Evolutionary conservation across 2,888 invertebrate species (phyloP), one percentile per base, ranked within the genome.

Genomic region (Diadegma fenestrale): DNA sequence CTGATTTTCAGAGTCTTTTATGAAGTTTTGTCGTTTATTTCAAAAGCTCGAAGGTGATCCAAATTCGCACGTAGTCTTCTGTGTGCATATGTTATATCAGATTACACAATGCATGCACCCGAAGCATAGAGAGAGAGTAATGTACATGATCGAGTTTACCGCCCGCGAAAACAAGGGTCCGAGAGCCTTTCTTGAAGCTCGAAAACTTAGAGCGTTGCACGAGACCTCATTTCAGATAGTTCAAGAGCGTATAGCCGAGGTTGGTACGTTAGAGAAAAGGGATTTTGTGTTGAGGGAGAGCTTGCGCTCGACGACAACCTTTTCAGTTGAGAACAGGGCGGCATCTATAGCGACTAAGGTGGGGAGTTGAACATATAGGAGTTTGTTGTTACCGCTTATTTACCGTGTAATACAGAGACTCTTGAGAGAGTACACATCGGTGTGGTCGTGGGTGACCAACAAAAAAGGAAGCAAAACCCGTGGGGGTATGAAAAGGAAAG

Each of bases 301-400:
- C 51, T 68, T 45, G 71, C 64, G 37, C 61, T 45, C 79, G 68
- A 83, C 73, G 82, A 76, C 75, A 80, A 83, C 26, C 77, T 30
- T 66, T 63, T 58, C 75, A 19, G 75, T 61, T 66, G 66, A 78
- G 68, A 77, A 71, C 78, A 72, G 64, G 54, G 84, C 80, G 54
- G 84, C 80, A 80, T 82, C 63, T 73, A 41, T 71, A 73, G 79
- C 22, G 64, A 69, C 76, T 80, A 80, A 81, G 72, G 72, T 81
- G 82, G 84, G 69, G 30, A 69, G 51, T 30, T 26, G 58, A 30
- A 37, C 63, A 19, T 33, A 79, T 64, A 72, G 68, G 87, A 83
- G 61, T 63, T 86, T 88, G 90, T 90, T 88, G 90, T 91, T 91
- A 89, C 88, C 89, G 88, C 90, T 91, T 92, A 91, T 92, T 92